Evolutionary conservation across 2,888 invertebrate species (phyloP).

Genomic region (Drosophila yooni): DNA sequence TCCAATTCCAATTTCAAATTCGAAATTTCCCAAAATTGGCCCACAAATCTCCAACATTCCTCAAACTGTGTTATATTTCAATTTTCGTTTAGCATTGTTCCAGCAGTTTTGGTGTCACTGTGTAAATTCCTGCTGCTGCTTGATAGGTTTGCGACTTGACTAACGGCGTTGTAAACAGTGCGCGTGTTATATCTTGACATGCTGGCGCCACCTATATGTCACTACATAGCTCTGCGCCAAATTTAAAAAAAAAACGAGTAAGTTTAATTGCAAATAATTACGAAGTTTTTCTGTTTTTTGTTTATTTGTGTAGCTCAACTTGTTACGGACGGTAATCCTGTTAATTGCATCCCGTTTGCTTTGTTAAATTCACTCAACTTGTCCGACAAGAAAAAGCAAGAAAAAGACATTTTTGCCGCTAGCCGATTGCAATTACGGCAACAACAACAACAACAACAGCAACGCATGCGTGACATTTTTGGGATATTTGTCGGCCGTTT

Average conservation of each 20-base stretch:
- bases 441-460: constrained; percentile 5
- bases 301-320: not conserved
- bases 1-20: not conserved
- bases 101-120: accelerated
- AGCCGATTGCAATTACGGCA: constrained; percentile 29
- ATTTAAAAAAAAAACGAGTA: not conserved
- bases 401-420: not conserved
- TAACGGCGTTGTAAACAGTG: not conserved
- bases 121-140: not conserved
- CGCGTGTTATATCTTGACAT: not conserved
- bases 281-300: not conserved
- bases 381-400: constrained; percentile 15
- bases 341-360: constrained; percentile 35
- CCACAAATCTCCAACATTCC: not conserved
- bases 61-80: not conserved
- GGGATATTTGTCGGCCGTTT: constrained; percentile 64
- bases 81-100: not conserved
- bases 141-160: not conserved
- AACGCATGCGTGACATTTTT: constrained; percentile 81
- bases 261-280: not conserved
- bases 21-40: not conserved
- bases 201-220: constrained; percentile 25
- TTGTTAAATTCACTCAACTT: constrained; percentile 31
- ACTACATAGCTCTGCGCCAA: not conserved
- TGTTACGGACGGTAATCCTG: constrained; percentile 4